A percentile compares a stretch with the other conserved stretches of the same genome.
phyloP scores from a whole-genome alignment of 2,113 vertebrate genomes.

The Pteronura brasiliensis region DNA sequence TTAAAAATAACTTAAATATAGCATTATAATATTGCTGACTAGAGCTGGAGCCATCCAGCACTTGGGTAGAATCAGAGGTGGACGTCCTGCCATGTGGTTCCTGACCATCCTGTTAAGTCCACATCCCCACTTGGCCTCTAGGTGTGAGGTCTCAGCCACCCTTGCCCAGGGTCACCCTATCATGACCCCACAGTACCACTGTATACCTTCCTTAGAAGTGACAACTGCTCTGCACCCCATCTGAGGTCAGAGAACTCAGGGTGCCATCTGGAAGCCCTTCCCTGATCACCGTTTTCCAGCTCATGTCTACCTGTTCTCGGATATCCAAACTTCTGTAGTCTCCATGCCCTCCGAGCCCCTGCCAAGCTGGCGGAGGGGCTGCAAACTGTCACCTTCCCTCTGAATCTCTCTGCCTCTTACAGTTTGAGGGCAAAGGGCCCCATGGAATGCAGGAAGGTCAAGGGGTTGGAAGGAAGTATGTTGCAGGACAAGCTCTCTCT shows the following conservation, averaged over 20 bases:
- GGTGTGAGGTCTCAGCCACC: neutral
- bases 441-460: fast-evolving
- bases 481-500: neutral
- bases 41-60: neutral
- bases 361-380: fast-evolving
- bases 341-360: neutral
- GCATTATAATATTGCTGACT: too few relatives aligned
- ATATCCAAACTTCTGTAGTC: neutral
- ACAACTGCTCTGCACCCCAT: neutral
- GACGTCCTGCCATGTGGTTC: neutral
- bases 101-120: too few relatives aligned
- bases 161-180: neutral
- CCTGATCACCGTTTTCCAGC: neutral
- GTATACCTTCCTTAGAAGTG: neutral
- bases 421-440: neutral
- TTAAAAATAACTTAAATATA: neutral
- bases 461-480: neutral
- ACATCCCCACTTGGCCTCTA: neutral
- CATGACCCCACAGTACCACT: neutral
- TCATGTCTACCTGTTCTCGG: neutral
- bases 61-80: neutral
- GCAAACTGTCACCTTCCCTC: neutral
- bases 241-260: neutral
- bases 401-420: neutral
- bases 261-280: neutral